Base-by-base conservation (phyloP, 2,888 invertebrate species). In the Piscicola geometra region DNA sequence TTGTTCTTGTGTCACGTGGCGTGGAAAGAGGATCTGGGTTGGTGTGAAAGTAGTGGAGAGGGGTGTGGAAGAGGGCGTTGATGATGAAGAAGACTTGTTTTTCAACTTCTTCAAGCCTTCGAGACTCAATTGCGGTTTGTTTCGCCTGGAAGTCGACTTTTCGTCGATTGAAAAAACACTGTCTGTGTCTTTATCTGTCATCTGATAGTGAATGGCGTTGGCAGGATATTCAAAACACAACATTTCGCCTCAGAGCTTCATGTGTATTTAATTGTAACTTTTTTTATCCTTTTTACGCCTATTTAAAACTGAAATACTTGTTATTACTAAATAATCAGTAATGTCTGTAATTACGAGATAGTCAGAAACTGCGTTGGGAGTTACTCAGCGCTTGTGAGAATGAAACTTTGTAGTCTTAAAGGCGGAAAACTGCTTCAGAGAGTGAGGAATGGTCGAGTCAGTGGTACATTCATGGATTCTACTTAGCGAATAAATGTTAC, bases 1-100 rank as follows among this genome's bases (percentile, higher is more conserved):
- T 78, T 96, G 95, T 83, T 94, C 96, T 81, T 93, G 75, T 36
- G 76, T 78, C 15, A 77, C 75, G 32, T 72, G 66, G 35, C 69
- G 73, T 21, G 80, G 79, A 73, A 76, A 78, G 28, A 77, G 64
- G 76, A 78, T 73, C 75, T 77, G 77, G 0, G 76, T 35, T 32
- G 77, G 76, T 18, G 93, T 91, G 72, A 30, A 12, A 9, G 64
- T 64, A n/a, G 5, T 64, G 5, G 64, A 28, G 25, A 5, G 64
- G 5, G 30, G 64, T 28, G 64, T 28, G 9, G 64, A 64, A 9
- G 64, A 64, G 12, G 67, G n/a, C 3, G 67, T 25, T 9, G 33
- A n/a, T 67, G 28, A 28, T 3, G 28, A 67, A n/a, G 67, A n/a
- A 35, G 67, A 32, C 2, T 15, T 32, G 3, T 32, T 30, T 5